A percentile compares a stretch with the other conserved stretches of the same genome.
Conservation (phyloP, 2,797 vertebrate species). For the Phoebastria nigripes region DNA sequence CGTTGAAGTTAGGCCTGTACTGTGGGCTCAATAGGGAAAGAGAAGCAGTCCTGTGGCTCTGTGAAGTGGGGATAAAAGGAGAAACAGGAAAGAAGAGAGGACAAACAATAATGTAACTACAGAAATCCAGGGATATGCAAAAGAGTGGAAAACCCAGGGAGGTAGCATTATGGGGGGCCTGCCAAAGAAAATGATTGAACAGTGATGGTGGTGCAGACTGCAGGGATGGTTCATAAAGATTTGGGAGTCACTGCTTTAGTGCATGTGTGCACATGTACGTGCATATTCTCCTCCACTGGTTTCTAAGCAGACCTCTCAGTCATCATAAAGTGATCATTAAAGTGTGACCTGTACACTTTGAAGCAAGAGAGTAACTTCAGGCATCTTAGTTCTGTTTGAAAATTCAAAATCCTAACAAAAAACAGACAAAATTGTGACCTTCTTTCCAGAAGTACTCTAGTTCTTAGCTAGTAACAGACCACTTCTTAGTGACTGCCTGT, state of each 20-base stretch:
- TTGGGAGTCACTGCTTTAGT: background rate
- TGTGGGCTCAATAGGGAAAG: background rate
- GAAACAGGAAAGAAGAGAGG: background rate
- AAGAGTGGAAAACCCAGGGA: background rate
- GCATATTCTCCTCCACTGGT: background rate
- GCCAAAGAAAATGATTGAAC: background rate
- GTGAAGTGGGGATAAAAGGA: background rate
- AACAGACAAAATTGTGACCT: background rate
- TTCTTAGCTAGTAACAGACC: background rate
- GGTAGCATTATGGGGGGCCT: rapidly evolving
- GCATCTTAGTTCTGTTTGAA: background rate
- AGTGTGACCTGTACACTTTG: background rate
- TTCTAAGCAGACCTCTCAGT: background rate
- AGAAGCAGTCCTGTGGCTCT: background rate
- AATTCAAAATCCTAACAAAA: background rate
- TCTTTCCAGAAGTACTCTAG: background rate
- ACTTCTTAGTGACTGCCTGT: background rate
- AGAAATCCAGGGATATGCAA: background rate
- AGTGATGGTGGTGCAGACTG: too few relatives aligned
- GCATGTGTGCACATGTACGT: rapidly evolving
- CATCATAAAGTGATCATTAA: background rate
- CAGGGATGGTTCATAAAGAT: background rate
- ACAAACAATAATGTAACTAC: background rate
- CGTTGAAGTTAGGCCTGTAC: background rate
- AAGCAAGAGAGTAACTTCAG: background rate